These are phyloP conservation scores for Ectropis crepuscularia DNA, from an alignment of 2,888 invertebrate genomes.

Conservation along the genomic window DNA sequence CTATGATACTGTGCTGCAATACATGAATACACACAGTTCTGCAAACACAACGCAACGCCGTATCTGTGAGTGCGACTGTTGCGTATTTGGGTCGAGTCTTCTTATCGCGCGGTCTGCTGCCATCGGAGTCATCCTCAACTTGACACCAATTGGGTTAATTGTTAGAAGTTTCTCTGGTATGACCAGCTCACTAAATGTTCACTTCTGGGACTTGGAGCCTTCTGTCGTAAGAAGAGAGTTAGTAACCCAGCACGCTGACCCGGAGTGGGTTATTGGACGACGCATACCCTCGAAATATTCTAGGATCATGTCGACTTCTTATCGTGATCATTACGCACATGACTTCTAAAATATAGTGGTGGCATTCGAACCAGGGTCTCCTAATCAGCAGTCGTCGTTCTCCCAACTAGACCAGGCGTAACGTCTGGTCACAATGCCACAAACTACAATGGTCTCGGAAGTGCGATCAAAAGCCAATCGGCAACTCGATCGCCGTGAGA, in stretches of 20 bases:
- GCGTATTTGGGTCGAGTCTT: slow-evolving; percentile 61
- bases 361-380: too few species aligned
- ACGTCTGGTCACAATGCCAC: slow-evolving; percentile 22
- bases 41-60: slow-evolving; percentile 49
- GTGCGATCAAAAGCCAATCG: slow-evolving; percentile 44
- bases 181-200: too few species aligned
- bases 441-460: slow-evolving; percentile 47
- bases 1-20: slow-evolving; percentile 62
- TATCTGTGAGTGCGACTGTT: slow-evolving; percentile 52
- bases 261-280: too few species aligned
- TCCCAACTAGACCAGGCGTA: too few species aligned
- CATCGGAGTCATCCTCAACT: slow-evolving; percentile 31
- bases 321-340: too few species aligned
- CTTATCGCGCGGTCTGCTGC: slow-evolving; percentile 55
- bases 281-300: too few species aligned
- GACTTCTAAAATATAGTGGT: too few species aligned
- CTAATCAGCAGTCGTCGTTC: too few species aligned
- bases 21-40: slow-evolving; percentile 60
- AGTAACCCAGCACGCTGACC: too few species aligned
- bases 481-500: slow-evolving; percentile 64
- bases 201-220: too few species aligned
- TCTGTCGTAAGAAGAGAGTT: too few species aligned
- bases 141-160: slow-evolving; percentile 14
- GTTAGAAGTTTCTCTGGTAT: slow-evolving; percentile 32
- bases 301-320: too few species aligned